phyloP scores from a whole-genome alignment of 2,888 invertebrate species.

The Habrosyne pyritoides region DNA sequence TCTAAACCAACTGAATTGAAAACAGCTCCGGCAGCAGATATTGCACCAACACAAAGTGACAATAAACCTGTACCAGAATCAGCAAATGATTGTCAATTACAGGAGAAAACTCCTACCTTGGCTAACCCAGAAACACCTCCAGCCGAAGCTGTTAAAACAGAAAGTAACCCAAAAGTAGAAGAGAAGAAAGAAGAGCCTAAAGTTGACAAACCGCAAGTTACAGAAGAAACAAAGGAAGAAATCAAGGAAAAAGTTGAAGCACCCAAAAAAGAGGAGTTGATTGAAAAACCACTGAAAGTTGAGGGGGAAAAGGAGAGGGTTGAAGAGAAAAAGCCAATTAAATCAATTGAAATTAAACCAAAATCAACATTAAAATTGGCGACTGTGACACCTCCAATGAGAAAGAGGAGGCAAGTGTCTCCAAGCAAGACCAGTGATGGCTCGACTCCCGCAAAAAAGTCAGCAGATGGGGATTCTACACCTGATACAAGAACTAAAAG shows the following conservation, averaged over 20 bases:
- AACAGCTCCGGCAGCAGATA: conserved; percentile 65
- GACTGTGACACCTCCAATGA: conserved; percentile 82
- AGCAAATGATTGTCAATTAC: conserved; percentile 63
- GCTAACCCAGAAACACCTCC: conserved; percentile 47
- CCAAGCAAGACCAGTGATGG: conserved; percentile 66
- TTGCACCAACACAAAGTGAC: conserved; percentile 71
- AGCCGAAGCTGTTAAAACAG: conserved; percentile 54
- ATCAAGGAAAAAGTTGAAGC: conserved; percentile 41
- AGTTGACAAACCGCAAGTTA: conserved; percentile 44
- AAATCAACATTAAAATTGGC: conserved; percentile 81
- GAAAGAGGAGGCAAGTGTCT: conserved; percentile 80
- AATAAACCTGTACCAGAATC: conserved; percentile 70
- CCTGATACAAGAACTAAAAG: conserved; percentile 73
- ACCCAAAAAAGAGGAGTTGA: conserved; percentile 22
- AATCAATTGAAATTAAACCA: conserved; percentile 64
- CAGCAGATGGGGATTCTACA: conserved; percentile 59
- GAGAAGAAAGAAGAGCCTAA: conserved; percentile 55
- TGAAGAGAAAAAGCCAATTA: conserved; percentile 56
- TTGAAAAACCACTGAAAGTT: conserved; percentile 47
- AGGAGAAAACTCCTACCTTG: conserved; percentile 54
- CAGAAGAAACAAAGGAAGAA: conserved; percentile 49
- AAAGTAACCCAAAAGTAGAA: conserved; percentile 51
- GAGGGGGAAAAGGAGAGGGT: conserved; percentile 48
- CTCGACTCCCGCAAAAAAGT: conserved; percentile 63
- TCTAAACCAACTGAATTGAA: conserved; percentile 68